phyloP scores from a whole-genome alignment of 2,888 invertebrate genomes.

The Caenorhabditis virilis region DNA sequence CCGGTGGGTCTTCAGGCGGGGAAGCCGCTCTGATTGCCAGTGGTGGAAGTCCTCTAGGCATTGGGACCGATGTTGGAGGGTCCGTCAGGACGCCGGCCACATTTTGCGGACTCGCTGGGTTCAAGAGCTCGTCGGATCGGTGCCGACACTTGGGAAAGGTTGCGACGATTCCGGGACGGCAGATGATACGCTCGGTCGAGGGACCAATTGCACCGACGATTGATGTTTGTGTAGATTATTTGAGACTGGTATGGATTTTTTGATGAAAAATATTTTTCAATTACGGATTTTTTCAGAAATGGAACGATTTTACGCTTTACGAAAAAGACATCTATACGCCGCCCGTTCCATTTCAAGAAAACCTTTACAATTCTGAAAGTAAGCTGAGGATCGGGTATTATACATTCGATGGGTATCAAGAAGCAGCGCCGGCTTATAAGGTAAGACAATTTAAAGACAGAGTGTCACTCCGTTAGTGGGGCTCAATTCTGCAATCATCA shows the following conservation, averaged over 20 bases:
- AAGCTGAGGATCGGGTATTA: conserved; percentile 28
- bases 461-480: too few species aligned
- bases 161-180: conserved; percentile 38
- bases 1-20: conserved; percentile 72
- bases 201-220: conserved; percentile 27
- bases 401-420: conserved; percentile 29
- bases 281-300: conserved; percentile 5
- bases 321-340: conserved; percentile 30
- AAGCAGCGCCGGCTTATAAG: conserved; percentile 22
- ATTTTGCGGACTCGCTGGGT: conserved; percentile 69
- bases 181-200: conserved; percentile 19
- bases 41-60: conserved; percentile 71
- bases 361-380: conserved; percentile 5
- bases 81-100: conserved; percentile 71
- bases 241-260: conserved; percentile 9
- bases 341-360: conserved; percentile 26
- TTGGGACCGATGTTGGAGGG: conserved; percentile 72
- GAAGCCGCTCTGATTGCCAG: conserved; percentile 71
- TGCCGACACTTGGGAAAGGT: conserved; percentile 19
- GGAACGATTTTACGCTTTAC: conserved; percentile 16
- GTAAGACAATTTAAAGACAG: too few species aligned
- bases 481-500: too few species aligned
- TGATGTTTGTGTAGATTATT: conserved; percentile 25
- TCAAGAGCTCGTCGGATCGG: conserved; percentile 34
- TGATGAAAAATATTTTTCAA: neutral